Percentiles rank a stretch among this genome's conserved stretches.
Evolutionary conservation across 2,797 vertebrate species (phyloP).

Genomic region (Tarsius wallacei): DNA sequence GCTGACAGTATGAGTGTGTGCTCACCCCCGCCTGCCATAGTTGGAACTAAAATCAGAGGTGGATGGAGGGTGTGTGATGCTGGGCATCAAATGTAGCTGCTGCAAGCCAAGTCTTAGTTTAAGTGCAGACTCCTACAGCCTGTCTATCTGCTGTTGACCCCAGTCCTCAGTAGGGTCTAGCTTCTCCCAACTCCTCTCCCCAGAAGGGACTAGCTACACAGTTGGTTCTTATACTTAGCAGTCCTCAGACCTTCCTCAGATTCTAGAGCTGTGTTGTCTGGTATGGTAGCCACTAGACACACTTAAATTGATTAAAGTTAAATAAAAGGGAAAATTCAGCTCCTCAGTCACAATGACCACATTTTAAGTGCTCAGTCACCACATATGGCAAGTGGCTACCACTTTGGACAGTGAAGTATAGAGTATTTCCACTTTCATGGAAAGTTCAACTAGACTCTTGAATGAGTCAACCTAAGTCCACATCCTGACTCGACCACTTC

Average conservation of each 20-base stretch:
- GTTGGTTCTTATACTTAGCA: neutral
- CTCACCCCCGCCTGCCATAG: neutral
- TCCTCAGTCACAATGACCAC: neutral
- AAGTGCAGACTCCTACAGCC: neutral
- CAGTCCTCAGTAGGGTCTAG: neutral
- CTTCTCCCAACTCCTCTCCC: neutral
- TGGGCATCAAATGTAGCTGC: neutral
- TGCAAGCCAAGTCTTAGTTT: neutral
- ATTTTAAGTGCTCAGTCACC: neutral
- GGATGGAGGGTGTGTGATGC: neutral
- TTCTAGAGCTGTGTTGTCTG: neutral
- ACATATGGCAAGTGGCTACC: neutral
- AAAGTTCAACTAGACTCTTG: neutral
- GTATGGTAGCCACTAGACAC: neutral
- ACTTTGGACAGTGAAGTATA: neutral
- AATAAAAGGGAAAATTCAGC: neutral
- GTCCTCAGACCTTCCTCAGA: neutral
- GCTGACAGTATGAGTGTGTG: neutral
- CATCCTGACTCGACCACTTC: neutral
- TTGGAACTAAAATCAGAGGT: neutral
- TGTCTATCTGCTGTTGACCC: neutral
- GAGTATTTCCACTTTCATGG: neutral
- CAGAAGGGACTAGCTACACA: neutral
- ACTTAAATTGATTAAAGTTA: constrained; percentile 12
- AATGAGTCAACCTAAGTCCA: neutral